Conservation (phyloP, 2,797 vertebrate species). For the Harpagifer antarcticus region DNA sequence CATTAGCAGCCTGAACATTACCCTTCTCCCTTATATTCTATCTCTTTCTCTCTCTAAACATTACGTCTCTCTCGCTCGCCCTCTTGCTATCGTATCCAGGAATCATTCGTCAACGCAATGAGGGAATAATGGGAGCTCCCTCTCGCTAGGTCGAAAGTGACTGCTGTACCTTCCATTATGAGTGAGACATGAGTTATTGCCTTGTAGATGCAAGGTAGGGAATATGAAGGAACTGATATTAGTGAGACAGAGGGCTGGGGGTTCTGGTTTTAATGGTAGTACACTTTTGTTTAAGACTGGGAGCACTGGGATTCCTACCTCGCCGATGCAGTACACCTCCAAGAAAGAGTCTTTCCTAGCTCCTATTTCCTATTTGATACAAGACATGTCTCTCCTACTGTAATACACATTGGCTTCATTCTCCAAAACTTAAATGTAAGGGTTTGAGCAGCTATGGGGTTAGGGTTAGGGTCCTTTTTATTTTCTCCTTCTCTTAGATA, state of each 20-base stretch:
- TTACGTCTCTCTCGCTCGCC: constrained; percentile 26
- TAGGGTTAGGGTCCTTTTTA: constrained; percentile 7
- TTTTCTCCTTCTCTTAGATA: constrained; percentile 19
- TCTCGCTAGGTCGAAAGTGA: constrained; percentile 70
- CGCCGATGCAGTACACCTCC: constrained; percentile 10
- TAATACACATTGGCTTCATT: constrained; percentile 50
- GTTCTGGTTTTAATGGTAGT: constrained; percentile 17
- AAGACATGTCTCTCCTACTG: constrained; percentile 18
- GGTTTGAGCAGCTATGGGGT: too few relatives aligned
- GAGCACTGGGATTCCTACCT: constrained; percentile 39
- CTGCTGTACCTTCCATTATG: constrained; percentile 76
- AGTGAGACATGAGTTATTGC: constrained; percentile 73
- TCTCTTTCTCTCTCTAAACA: constrained; percentile 45
- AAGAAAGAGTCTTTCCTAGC: constrained; percentile 27
- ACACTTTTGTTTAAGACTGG: constrained; percentile 33
- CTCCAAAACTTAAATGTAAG: constrained; percentile 13
- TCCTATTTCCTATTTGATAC: constrained; percentile 32
- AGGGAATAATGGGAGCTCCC: constrained; percentile 78
- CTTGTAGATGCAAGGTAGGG: constrained; percentile 55
- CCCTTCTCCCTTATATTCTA: constrained; percentile 60
- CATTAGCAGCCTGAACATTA: constrained; percentile 68
- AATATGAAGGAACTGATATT: constrained; percentile 73
- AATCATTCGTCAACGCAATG: constrained; percentile 77
- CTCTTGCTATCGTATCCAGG: constrained; percentile 57
- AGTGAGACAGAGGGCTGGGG: constrained; percentile 26